A percentile compares a stretch with the other conserved stretches of the same genome.
These are phyloP conservation scores for Phainopepla nitens DNA, from an alignment of 2,113 vertebrate species.

Conservation along the genomic window DNA sequence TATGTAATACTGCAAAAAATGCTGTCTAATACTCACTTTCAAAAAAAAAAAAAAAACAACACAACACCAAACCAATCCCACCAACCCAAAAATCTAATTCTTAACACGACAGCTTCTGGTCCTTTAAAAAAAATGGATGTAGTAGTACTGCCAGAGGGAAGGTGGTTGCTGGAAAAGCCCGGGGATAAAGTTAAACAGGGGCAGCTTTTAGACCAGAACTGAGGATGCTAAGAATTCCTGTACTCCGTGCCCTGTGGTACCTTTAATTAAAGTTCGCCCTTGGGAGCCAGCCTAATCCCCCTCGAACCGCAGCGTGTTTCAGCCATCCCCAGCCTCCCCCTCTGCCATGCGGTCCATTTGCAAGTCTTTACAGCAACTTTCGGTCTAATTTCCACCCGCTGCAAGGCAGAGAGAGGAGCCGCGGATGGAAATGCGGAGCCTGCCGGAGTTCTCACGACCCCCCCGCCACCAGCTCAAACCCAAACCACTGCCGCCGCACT, in stretches of 20 bases:
- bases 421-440: background rate
- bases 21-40: conserved; percentile 56
- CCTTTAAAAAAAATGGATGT: conserved; percentile 31
- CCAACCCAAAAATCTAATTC: conserved; percentile 59
- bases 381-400: background rate
- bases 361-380: conserved; percentile 33
- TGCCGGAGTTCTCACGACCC: background rate
- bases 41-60: background rate
- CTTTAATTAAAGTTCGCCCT: conserved; percentile 63
- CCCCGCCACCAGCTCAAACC: background rate
- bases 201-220: conserved; percentile 25
- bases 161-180: conserved; percentile 23
- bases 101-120: conserved; percentile 50
- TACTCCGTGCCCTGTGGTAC: conserved; percentile 24
- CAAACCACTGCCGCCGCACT: background rate
- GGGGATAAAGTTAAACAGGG: conserved; percentile 36
- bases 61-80: background rate
- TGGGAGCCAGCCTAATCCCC: conserved; percentile 59
- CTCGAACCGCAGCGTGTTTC: conserved; percentile 22
- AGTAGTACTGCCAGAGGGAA: conserved; percentile 26
- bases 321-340: conserved; percentile 37
- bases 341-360: conserved; percentile 14
- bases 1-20: conserved; percentile 15
- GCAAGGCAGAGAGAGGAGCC: background rate
- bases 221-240: conserved; percentile 50